Percentiles rank a stretch among this genome's conserved stretches.
phyloP scores from a whole-genome alignment of 2,113 vertebrate species.

The Silurus glanis region DNA sequence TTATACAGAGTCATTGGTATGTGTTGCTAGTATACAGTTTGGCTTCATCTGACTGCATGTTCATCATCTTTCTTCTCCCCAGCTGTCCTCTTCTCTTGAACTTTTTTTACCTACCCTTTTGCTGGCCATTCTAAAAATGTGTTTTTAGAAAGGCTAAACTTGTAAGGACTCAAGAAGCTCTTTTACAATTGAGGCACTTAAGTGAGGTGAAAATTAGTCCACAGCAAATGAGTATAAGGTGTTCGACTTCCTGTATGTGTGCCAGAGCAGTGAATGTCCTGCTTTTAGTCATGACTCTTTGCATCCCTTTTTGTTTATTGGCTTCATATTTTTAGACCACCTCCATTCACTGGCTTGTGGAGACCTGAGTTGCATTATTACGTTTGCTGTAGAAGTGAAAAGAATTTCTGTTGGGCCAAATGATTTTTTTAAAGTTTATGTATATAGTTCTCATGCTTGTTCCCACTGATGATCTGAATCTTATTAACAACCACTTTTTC shows the following conservation, averaged over 20 bases:
- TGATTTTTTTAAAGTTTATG: background rate
- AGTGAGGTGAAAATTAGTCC: conserved; percentile 40
- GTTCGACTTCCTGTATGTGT: conserved; percentile 42
- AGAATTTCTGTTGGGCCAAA: background rate
- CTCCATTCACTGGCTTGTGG: background rate
- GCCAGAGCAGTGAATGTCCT: conserved; percentile 8
- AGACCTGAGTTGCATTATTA: background rate
- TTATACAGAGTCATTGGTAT: background rate
- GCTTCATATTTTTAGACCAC: conserved; percentile 22
- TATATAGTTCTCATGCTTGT: background rate
- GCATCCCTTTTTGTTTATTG: background rate
- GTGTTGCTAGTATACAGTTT: conserved; percentile 14
- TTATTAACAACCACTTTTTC: background rate
- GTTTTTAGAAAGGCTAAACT: conserved; percentile 52
- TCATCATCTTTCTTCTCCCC: conserved; percentile 39
- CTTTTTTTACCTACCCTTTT: conserved; percentile 41
- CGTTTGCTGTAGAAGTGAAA: background rate
- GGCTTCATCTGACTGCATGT: background rate
- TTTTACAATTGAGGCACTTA: conserved; percentile 48
- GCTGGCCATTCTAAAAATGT: conserved; percentile 31
- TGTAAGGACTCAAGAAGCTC: conserved; percentile 27
- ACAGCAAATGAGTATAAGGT: conserved; percentile 21
- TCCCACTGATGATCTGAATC: too few relatives aligned
- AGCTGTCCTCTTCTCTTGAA: conserved; percentile 47
- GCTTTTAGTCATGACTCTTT: background rate